Base-by-base conservation (phyloP, 1,140 invertebrate species). In the Zaprionus taronus region DNA sequence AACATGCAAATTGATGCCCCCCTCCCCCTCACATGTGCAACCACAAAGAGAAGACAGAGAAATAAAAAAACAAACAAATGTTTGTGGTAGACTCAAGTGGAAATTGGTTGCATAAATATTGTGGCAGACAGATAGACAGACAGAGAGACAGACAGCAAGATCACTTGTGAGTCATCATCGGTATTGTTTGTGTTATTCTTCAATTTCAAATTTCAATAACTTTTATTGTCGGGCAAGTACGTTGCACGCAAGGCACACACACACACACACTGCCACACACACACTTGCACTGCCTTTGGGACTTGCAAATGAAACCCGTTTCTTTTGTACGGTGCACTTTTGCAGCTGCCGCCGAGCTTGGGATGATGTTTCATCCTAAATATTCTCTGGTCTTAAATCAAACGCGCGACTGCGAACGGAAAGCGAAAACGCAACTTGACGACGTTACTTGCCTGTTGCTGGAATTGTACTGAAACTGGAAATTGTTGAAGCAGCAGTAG, bases 401-500 rank as follows among this genome's bases (percentile, higher is more conserved):
- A 79, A 67, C 64, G n/a, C 63, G 65, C 67, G 77, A 58, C 15
- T 34, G 31, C 28, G 31, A 69, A 87, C 74, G 31, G 85, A 89
- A 89, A 79, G 76, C 71, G 76, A 80, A 85, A 80, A 65, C 41
- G 64, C 47, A 24, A 51, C 65, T 44, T 49, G 44, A 62, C 79
- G 84, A 79, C 81, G 73, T 75, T 89, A 81, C 81, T 66, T 79
- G 85, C 69, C 81, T 56, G 84, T 78, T 83, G 84, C 85, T 89
- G 69, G 69, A 90, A 74, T 84, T 80, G 57, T 84, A 89, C 84
- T 89, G 81, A 89, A 89, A 89, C 84, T 90, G 85, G 84, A 89
- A 90, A 71, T 73, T 17, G 75, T 63, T 49, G 31, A 53, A 34
- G 55, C 63, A 17, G 51, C 61, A 14, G 20, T 41, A 38, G 28